phyloP scores from a whole-genome alignment of 2,888 invertebrate genomes.

The Andrena dorsata region DNA sequence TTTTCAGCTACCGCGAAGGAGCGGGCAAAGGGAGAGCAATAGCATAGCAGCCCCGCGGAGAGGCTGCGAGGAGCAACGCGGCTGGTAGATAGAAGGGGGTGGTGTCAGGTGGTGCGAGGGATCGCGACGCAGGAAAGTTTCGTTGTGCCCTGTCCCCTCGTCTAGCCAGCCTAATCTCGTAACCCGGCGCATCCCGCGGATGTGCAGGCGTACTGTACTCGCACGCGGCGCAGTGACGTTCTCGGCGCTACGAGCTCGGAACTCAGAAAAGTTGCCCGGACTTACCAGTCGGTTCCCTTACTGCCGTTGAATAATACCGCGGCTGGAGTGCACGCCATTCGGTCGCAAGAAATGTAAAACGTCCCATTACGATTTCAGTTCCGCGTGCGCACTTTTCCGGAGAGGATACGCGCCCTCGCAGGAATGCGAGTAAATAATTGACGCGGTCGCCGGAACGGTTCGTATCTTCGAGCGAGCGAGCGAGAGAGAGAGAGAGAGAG shows the following conservation, averaged over 20 bases:
- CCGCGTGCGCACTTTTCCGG: constrained; percentile 46
- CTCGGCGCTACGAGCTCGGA: constrained; percentile 39
- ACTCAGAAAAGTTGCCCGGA: constrained; percentile 66
- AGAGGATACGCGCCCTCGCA: constrained; percentile 35
- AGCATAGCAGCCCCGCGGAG: constrained; percentile 10
- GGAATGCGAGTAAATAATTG: constrained; percentile 61
- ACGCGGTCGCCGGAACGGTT: constrained; percentile 17
- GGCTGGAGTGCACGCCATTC: constrained; percentile 35
- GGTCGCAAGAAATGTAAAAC: constrained; percentile 67
- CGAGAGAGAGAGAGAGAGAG: neutral
- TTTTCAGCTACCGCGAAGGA: constrained; percentile 38
- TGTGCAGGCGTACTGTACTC: constrained; percentile 32
- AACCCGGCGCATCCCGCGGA: constrained; percentile 43
- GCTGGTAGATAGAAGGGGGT: constrained; percentile 2
- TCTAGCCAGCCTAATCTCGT: constrained; percentile 59
- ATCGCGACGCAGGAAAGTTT: constrained; percentile 35
- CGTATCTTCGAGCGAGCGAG: neutral
- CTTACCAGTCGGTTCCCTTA: constrained; percentile 45
- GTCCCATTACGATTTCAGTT: constrained; percentile 64
- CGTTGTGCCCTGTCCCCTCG: constrained; percentile 26
- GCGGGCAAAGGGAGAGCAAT: constrained; percentile 3
- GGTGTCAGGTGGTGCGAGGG: constrained; percentile 4
- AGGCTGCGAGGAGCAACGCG: constrained; percentile 27
- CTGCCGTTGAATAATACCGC: constrained; percentile 64
- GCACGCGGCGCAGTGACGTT: neutral